Percentiles rank a stretch among this genome's conserved stretches.
These are phyloP conservation scores for Pelodytes ibericus DNA, from an alignment of 2,797 vertebrate species.

Conservation along the genomic window DNA sequence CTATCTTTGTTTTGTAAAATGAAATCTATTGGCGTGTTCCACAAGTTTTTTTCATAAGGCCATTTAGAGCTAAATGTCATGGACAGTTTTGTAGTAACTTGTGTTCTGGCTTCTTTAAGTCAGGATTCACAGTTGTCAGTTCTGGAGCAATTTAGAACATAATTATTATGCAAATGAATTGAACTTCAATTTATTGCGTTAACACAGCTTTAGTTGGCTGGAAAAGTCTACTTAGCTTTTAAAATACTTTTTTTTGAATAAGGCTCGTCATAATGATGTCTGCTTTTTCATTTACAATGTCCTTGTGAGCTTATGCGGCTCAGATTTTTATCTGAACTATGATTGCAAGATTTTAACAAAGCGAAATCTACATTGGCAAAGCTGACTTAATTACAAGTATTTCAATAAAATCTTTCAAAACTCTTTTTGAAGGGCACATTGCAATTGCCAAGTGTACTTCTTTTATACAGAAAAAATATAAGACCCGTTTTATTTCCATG, in stretches of 20 bases:
- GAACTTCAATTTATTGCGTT: conserved; percentile 45
- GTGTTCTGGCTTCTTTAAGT: too few species aligned
- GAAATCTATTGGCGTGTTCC: too few species aligned
- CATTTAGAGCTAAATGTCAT: too few species aligned
- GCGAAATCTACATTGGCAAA: conserved; percentile 18
- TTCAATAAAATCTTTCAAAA: conserved; percentile 40
- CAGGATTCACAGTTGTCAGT: too few species aligned
- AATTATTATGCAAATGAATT: conserved; percentile 40
- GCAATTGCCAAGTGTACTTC: conserved; percentile 1
- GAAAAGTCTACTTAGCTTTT: conserved; percentile 30
- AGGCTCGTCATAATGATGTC: too few species aligned
- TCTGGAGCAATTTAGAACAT: conserved; percentile 24
- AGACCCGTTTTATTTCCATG: conserved; percentile 66
- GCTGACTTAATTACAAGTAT: conserved; percentile 59
- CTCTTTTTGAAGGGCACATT: conserved; percentile 38
- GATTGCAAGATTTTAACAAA: conserved; percentile 29
- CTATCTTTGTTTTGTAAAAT: too few species aligned
- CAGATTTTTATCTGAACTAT: conserved; percentile 30
- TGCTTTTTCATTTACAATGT: conserved; percentile 14
- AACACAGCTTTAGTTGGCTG: conserved; percentile 22
- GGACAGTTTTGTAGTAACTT: too few species aligned
- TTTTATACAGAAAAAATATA: conserved; percentile 7
- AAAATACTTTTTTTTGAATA: conserved; percentile 30
- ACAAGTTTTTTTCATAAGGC: too few species aligned
- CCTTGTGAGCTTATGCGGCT: conserved; percentile 44